Evolutionary conservation across 2,113 vertebrate genomes (phyloP).

Genomic region (Anguilla rostrata): DNA sequence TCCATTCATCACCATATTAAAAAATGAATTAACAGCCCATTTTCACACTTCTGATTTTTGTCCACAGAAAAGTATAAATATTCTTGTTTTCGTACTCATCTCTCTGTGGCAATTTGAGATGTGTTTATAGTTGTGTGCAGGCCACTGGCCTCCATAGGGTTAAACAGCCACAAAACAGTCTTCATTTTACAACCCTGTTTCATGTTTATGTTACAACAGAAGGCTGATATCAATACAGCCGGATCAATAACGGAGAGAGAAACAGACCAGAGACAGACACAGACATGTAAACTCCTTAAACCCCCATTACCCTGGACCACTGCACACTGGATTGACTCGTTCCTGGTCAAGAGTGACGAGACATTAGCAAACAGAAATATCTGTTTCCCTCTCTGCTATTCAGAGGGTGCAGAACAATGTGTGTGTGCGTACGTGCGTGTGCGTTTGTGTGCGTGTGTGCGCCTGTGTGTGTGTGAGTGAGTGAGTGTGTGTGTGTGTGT

Average conservation of each 20-base stretch:
- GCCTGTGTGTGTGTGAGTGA: conserved; percentile 49
- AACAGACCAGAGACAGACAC: background rate
- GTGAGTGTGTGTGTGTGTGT: conserved; percentile 28
- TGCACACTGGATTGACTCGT: conserved; percentile 20
- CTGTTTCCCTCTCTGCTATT: conserved; percentile 9
- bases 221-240: conserved; percentile 16
- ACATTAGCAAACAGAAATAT: conserved; percentile 19
- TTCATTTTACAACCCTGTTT: conserved; percentile 13
- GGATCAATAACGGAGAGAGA: conserved; percentile 19
- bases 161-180: conserved; percentile 5
- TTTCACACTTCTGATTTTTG: background rate
- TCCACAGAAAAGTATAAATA: background rate
- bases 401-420: conserved; percentile 44
- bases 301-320: conserved; percentile 6
- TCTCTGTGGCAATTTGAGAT: background rate
- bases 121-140: background rate
- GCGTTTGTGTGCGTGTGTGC: background rate
- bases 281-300: conserved; percentile 10
- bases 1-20: background rate
- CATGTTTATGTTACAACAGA: conserved; percentile 13
- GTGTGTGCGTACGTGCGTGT: conserved; percentile 63
- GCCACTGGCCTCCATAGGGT: background rate
- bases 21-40: background rate
- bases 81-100: background rate
- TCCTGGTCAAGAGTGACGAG: conserved; percentile 10